These are phyloP conservation scores for Scylla paramamosain DNA, from an alignment of 1,140 invertebrate species.

Conservation along the genomic window DNA sequence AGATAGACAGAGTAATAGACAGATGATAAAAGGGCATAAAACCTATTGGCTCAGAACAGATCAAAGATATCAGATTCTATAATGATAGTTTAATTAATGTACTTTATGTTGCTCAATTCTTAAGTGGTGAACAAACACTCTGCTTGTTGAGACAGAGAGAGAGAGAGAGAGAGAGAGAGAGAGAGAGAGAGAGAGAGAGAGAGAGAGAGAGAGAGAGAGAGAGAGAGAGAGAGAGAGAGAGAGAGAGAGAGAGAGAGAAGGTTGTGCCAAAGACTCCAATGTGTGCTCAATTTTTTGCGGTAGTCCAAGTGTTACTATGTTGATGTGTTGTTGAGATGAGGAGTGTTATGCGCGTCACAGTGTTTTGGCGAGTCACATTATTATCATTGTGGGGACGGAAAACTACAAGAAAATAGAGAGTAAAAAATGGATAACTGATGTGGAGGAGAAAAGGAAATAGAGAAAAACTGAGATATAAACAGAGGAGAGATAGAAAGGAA, in stretches of 20 bases:
- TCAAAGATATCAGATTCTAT: slow-evolving; percentile 58
- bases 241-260: slow-evolving; percentile 63
- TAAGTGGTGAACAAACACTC: not conserved
- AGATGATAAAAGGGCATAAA: slow-evolving; percentile 54
- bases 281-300: slow-evolving; percentile 72
- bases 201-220: slow-evolving; percentile 27
- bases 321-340: too few species aligned
- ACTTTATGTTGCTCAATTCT: slow-evolving; percentile 68
- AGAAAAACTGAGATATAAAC: too few species aligned
- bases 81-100: not conserved
- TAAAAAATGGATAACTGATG: too few species aligned
- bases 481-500: too few species aligned
- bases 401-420: too few species aligned
- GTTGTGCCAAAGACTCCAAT: slow-evolving; percentile 71
- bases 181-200: slow-evolving; percentile 17
- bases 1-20: not conserved
- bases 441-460: too few species aligned
- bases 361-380: too few species aligned
- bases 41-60: slow-evolving; percentile 63
- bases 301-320: slow-evolving; percentile 19
- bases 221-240: not conserved
- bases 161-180: not conserved
- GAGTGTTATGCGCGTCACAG: too few species aligned
- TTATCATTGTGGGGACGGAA: too few species aligned
- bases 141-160: too few species aligned